These are phyloP conservation scores for Holacanthus passer DNA, from an alignment of 2,113 vertebrate genomes.

Conservation along the genomic window DNA sequence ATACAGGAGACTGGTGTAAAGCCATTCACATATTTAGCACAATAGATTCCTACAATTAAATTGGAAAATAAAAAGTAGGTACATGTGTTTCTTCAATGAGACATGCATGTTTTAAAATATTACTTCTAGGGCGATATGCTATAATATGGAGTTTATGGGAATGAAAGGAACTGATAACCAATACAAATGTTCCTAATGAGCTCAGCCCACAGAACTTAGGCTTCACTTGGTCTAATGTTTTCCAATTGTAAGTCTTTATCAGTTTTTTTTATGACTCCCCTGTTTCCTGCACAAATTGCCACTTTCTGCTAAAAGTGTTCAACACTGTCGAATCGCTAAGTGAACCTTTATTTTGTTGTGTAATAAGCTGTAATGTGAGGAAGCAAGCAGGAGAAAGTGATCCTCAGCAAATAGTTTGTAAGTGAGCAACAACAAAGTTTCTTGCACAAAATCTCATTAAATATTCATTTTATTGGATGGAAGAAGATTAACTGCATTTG, in stretches of 20 bases:
- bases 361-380: constrained; percentile 19
- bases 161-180: constrained; percentile 16
- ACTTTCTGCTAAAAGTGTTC: constrained; percentile 17
- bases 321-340: constrained; percentile 1
- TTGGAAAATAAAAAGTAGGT: neutral
- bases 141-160: neutral
- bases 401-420: constrained; percentile 3
- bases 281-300: constrained; percentile 28
- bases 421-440: constrained; percentile 3
- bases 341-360: constrained; percentile 15
- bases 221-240: constrained; percentile 2
- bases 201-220: neutral
- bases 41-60: no score
- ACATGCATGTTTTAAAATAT: constrained; percentile 17
- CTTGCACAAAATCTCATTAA: neutral
- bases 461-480: neutral
- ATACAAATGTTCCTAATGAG: neutral
- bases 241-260: neutral
- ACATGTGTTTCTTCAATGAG: neutral
- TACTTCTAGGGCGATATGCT: neutral
- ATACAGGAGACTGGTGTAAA: constrained; percentile 19
- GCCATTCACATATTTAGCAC: no score
- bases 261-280: neutral
- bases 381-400: constrained; percentile 29
- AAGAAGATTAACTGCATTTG: constrained; percentile 3